Percentiles rank a stretch among this genome's conserved stretches.
These are phyloP conservation scores for Macrosoma leucophasiata DNA, from an alignment of 2,888 invertebrate genomes.

Conservation along the genomic window DNA sequence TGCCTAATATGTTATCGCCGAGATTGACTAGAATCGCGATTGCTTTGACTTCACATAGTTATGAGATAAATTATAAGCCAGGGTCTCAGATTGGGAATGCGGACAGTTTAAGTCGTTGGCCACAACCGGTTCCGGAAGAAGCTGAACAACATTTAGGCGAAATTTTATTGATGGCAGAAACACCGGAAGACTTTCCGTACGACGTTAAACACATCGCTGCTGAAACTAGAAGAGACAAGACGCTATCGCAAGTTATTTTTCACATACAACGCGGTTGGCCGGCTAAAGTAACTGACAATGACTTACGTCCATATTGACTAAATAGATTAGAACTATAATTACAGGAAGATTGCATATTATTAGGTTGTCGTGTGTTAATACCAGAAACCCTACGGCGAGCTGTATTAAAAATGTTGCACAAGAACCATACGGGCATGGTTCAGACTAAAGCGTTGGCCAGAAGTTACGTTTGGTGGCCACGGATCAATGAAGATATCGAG, in stretches of 20 bases:
- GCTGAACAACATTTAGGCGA: constrained; percentile 13
- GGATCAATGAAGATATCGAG: constrained; percentile 14
- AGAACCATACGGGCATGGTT: constrained; percentile 22
- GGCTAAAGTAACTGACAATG: constrained; percentile 6
- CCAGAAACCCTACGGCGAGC: constrained; percentile 4
- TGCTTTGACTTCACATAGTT: constrained; percentile 20
- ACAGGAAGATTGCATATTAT: constrained; percentile 12
- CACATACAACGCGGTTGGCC: constrained; percentile 11
- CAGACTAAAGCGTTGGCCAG: constrained; percentile 24
- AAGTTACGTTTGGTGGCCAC: constrained; percentile 27
- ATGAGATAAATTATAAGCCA: constrained; percentile 24
- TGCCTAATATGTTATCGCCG: constrained; percentile 21
- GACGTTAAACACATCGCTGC: constrained; percentile 12
- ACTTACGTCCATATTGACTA: constrained; percentile 12
- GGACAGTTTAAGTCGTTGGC: constrained; percentile 25
- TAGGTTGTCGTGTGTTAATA: constrained; percentile 13
- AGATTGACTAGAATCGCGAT: constrained; percentile 25
- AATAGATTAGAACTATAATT: constrained; percentile 10
- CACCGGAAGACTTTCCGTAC: constrained; percentile 13
- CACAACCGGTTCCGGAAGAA: constrained; percentile 14
- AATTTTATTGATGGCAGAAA: constrained; percentile 20
- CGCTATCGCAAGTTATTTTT: constrained; percentile 8
- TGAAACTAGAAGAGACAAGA: constrained; percentile 11
- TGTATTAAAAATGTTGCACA: constrained; percentile 14
- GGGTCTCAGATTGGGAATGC: constrained; percentile 25